Percentiles rank a stretch among this genome's conserved stretches.
Conservation (phyloP, 2,888 invertebrate genomes). For the Andrena camellia region DNA sequence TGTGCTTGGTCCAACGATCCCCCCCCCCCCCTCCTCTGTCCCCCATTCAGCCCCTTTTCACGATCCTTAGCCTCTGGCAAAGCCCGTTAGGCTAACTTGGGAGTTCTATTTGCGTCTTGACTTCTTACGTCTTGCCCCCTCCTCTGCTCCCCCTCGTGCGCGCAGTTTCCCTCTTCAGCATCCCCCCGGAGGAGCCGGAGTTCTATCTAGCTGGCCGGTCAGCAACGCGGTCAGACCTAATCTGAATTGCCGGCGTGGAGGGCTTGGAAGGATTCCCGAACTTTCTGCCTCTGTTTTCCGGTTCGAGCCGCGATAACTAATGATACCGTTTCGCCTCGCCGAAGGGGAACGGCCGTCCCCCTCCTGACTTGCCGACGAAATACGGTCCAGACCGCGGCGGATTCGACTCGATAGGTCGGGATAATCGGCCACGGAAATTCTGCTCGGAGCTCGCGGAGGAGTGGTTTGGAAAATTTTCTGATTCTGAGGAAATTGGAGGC, state of each 20-base stretch:
- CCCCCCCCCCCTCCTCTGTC: constrained; percentile 57
- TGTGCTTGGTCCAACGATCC: constrained; percentile 70
- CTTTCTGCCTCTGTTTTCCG: constrained; percentile 50
- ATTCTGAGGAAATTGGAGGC: no score
- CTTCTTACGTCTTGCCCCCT: constrained; percentile 80
- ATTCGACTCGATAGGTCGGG: background rate
- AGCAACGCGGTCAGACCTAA: constrained; percentile 77
- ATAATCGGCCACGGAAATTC: no score
- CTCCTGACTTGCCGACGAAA: background rate
- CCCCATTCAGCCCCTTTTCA: constrained; percentile 36
- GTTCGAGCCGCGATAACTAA: constrained; percentile 11
- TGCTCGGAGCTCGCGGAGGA: no score
- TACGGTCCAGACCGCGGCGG: background rate
- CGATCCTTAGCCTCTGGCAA: constrained; percentile 71
- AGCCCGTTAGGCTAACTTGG: constrained; percentile 84
- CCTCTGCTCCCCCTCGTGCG: constrained; percentile 39
- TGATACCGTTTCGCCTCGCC: constrained; percentile 18
- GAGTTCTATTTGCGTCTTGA: constrained; percentile 85
- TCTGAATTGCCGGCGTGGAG: constrained; percentile 70
- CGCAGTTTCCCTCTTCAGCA: constrained; percentile 63
- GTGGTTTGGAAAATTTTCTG: no score
- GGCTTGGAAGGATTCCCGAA: constrained; percentile 60
- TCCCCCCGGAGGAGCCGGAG: constrained; percentile 52
- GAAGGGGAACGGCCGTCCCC: background rate
- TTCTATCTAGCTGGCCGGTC: constrained; percentile 71